phyloP scores from a whole-genome alignment of 2,888 invertebrate genomes.

The Sphaerolaimus hirsutus region DNA sequence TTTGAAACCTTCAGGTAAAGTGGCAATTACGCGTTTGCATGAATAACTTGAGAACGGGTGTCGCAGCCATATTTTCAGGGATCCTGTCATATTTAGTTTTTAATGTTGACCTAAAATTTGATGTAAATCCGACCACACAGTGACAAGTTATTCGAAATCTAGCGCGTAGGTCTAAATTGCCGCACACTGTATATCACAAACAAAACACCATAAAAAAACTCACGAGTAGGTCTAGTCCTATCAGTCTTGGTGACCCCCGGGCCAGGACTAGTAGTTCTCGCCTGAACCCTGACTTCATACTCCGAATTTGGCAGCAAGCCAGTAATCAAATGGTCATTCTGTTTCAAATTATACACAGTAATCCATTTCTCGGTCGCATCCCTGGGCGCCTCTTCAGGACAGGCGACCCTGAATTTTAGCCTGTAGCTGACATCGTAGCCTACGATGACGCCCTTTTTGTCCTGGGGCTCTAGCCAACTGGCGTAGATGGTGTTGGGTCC shows the following conservation, averaged over 20 bases:
- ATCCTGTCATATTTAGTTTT: too few relatives aligned
- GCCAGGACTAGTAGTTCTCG: conserved; percentile 11
- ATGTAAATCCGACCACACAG: too few relatives aligned
- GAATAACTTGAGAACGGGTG: too few relatives aligned
- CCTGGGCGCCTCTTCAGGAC: conserved; percentile 23
- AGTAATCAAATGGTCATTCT: conserved; percentile 21
- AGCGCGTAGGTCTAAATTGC: too few relatives aligned
- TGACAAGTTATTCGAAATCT: too few relatives aligned
- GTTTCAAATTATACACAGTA: conserved; percentile 25
- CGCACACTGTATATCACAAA: too few relatives aligned
- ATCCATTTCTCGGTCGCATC: conserved; percentile 23
- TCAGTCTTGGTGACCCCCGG: not conserved
- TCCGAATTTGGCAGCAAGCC: conserved; percentile 23
- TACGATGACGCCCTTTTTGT: conserved; percentile 19
- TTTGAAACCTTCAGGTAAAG: too few relatives aligned
- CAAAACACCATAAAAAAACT: not conserved
- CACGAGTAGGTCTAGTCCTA: conserved; percentile 1
- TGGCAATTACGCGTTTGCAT: too few relatives aligned
- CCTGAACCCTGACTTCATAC: conserved; percentile 21
- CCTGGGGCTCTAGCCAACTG: conserved; percentile 19
- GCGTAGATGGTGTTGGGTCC: conserved; percentile 18
- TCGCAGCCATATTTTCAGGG: too few relatives aligned
- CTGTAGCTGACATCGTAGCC: conserved; percentile 25
- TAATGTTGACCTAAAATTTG: too few relatives aligned
- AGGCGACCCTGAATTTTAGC: conserved; percentile 23